Base-by-base conservation (phyloP, 2,113 vertebrate genomes). In the Phrynosoma platyrhinos region DNA sequence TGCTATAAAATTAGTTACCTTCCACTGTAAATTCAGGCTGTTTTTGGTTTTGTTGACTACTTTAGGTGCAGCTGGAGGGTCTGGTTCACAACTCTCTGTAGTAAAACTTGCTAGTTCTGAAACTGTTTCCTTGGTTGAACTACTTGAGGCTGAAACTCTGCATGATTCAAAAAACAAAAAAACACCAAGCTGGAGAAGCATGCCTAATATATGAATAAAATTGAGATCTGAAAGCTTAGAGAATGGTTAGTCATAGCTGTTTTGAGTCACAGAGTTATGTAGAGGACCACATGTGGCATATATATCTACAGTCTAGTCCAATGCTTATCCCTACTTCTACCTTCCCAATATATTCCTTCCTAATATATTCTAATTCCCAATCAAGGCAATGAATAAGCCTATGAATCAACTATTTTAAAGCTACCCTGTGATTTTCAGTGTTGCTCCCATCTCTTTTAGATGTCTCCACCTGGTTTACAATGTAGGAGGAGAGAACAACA, bases 11-110 rank as follows among this genome's bases (percentile, higher is more conserved):
- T 23, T 8, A 27, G 94, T 94, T 91, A 98, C 97, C 96, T 97
- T 97, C 97, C 97, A 98, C 87, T 97, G 97, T 93, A 98, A 88
- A 83, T 92, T 96, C 86, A 98, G 95, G 92, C 96, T 97, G 91
- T 90, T 98, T 86, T 97, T 97, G 91, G 96, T 97, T 90, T 95
- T 95, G 89, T 94, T 97, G 5, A 96, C 89, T 1, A 98, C 92
- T 87, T 92, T 96, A 0, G 97, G 97, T 32, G 95, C 95, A 86
- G 95, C 95, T 8, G 97, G 97, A 87, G 94, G 76, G 87, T 98
- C 97, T 1, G 97, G 97, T 90, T 97, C 95, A 89, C 96, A 96
- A 27, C 95, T 96, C 82, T 95, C 91, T 0, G 97, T 98, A 18
- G 96, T 97, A 92, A 98, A 98, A 87, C 95, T 96, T 82, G 96